Evolutionary conservation across 2,888 invertebrate species (phyloP).

Genomic region (Drosophila mimetica): DNA sequence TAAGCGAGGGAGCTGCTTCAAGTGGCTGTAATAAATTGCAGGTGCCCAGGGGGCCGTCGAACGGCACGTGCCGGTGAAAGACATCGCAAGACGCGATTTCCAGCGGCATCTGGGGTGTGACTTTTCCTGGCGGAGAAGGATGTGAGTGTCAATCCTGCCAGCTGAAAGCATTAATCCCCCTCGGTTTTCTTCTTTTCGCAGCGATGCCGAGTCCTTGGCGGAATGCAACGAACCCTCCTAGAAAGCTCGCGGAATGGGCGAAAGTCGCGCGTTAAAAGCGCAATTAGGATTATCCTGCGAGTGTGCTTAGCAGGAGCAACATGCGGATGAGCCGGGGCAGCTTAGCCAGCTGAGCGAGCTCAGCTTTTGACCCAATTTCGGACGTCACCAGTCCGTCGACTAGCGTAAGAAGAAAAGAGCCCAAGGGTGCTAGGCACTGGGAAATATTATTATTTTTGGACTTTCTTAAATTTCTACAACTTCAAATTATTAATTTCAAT

Average conservation of each 20-base stretch:
- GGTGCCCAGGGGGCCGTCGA: slow-evolving; percentile 20
- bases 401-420: slow-evolving; percentile 11
- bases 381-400: slow-evolving; percentile 20
- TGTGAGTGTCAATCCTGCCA: slow-evolving; percentile 41
- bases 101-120: slow-evolving; percentile 23
- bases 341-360: slow-evolving; percentile 39
- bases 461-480: not conserved
- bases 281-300: slow-evolving; percentile 68
- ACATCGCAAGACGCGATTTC: slow-evolving; percentile 1
- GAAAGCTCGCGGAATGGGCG: slow-evolving; percentile 11
- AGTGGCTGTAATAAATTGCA: slow-evolving; percentile 51
- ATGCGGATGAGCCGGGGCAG: slow-evolving; percentile 12
- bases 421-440: slow-evolving; percentile 13
- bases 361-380: slow-evolving; percentile 66
- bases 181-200: slow-evolving; percentile 7
- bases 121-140: slow-evolving; percentile 22
- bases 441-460: not conserved
- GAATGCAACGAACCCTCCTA: slow-evolving; percentile 68
- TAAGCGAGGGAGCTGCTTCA: slow-evolving; percentile 55
- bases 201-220: slow-evolving; percentile 63
- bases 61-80: slow-evolving; percentile 37
- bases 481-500: no score
- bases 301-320: slow-evolving; percentile 51
- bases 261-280: slow-evolving; percentile 34
- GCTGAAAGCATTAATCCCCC: slow-evolving; percentile 10